phyloP scores from a whole-genome alignment of 2,113 vertebrate species.

The Urocynchramus pylzowi region DNA sequence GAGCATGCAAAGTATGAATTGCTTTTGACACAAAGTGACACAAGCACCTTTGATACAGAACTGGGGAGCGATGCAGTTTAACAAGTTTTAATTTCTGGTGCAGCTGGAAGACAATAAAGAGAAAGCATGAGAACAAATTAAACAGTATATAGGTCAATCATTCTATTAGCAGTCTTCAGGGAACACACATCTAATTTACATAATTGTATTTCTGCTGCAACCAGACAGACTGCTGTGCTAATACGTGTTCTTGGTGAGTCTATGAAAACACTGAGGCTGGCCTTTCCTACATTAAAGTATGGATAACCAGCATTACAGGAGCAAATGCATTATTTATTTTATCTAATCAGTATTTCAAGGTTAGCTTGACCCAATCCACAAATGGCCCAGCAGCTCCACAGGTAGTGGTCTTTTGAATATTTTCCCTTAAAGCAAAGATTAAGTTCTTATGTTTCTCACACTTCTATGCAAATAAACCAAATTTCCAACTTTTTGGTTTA shows the following conservation, averaged over 20 bases:
- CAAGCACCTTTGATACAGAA: conserved; percentile 62
- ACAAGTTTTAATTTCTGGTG: conserved; percentile 70
- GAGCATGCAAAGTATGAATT: conserved; percentile 25
- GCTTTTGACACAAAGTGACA: conserved; percentile 54
- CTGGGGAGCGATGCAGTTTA: conserved; percentile 54
- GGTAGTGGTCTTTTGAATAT: neutral
- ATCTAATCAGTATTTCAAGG: conserved; percentile 23
- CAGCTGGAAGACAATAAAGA: conserved; percentile 70
- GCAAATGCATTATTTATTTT: conserved; percentile 23
- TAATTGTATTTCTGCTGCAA: conserved; percentile 76
- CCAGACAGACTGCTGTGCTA: conserved; percentile 63
- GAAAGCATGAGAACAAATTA: conserved; percentile 69
- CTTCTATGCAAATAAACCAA: neutral
- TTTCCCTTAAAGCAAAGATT: neutral
- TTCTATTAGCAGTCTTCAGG: conserved; percentile 74
- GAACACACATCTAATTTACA: conserved; percentile 68
- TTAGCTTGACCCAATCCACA: neutral
- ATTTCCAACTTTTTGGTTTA: neutral
- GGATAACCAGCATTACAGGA: neutral
- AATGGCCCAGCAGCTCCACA: neutral
- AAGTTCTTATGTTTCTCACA: neutral
- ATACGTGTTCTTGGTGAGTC: conserved; percentile 49
- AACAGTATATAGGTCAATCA: conserved; percentile 75
- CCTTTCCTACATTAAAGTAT: neutral
- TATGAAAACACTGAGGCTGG: conserved; percentile 36